Evolutionary conservation across 2,888 invertebrate genomes (phyloP).

Genomic region (Philonicus albiceps): DNA sequence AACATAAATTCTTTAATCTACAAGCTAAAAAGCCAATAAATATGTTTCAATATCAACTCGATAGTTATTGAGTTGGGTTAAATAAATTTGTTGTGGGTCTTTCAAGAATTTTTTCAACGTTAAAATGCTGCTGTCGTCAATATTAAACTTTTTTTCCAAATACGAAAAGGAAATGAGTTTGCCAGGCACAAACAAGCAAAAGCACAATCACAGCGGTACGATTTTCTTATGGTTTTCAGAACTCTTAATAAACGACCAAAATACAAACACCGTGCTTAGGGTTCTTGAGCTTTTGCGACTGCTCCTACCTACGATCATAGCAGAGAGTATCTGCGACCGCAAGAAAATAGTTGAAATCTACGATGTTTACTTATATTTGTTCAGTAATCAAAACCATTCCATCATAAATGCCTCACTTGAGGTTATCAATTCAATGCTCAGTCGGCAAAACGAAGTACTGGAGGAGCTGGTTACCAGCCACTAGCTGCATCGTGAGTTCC

Average conservation of each 20-base stretch:
- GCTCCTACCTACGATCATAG: conserved; percentile 68
- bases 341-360: conserved; percentile 71
- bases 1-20: too few relatives aligned
- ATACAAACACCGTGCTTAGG: conserved; percentile 69
- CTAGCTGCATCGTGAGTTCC: conserved; percentile 58
- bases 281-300: conserved; percentile 72
- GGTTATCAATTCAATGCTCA: conserved; percentile 62
- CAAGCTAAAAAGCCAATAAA: neutral
- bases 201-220: neutral
- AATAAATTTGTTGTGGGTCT: neutral
- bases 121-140: neutral
- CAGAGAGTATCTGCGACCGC: conserved; percentile 54
- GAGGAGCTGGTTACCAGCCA: conserved; percentile 59
- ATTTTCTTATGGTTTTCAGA: conserved; percentile 51
- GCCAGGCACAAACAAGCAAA: neutral
- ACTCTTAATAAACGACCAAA: conserved; percentile 59
- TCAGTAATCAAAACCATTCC: conserved; percentile 81
- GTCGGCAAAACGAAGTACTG: conserved; percentile 54
- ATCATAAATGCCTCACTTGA: conserved; percentile 89
- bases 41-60: neutral
- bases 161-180: neutral
- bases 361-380: conserved; percentile 77
- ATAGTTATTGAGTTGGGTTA: neutral
- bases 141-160: neutral
- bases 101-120: neutral